Evolutionary conservation across 1,140 invertebrate species (phyloP), one percentile per base, ranked within the genome.

Genomic region (Campoletis sonorensis): DNA sequence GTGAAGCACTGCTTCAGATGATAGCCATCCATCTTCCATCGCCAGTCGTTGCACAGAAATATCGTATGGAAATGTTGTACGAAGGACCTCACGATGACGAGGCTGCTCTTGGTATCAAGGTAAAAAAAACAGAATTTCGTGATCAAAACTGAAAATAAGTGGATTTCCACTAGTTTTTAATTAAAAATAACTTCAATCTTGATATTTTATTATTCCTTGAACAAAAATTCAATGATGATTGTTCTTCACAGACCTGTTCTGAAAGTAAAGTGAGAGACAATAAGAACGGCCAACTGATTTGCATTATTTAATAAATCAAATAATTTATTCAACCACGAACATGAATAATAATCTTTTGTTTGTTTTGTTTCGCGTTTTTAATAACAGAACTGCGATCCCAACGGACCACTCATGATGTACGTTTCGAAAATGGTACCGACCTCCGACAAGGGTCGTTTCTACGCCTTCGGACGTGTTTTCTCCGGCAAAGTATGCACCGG

Each of bases 381-480:
- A 45, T 11, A 45, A 45, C 93, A 98, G 95, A 97, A 92, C 88
- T 99, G 99, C 92, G 97, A 99, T 92, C 96, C 98, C 10, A 96
- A 98, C 86, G 99, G 96, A 84, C 98, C 98, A 26, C 94, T 99
- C 33, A 99, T 99, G 98, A 99, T 99, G 99, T 99, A 99, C 94
- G 95, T 99, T 83, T 99, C 98, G 27, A 99, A 99, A 93, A 99
- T 99, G 99, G 99, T 99, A 92, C 99, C 99, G 79, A 99, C 99
- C 7, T 97, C 97, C 58, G 99, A 99, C 92, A 99, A 99, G 93
- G 99, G 99, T 84, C 96, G 99, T 92, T 99, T 99, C 95, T 99
- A 99, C 93, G 99, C 99, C 79, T 99, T 99, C 91, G 99, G 99
- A 82, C 98, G 99, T 94, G 99, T 99, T 10, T 99, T 99, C 94